Conservation (phyloP, 2,888 invertebrate genomes). For the Mongoloraphidia duomilia region DNA sequence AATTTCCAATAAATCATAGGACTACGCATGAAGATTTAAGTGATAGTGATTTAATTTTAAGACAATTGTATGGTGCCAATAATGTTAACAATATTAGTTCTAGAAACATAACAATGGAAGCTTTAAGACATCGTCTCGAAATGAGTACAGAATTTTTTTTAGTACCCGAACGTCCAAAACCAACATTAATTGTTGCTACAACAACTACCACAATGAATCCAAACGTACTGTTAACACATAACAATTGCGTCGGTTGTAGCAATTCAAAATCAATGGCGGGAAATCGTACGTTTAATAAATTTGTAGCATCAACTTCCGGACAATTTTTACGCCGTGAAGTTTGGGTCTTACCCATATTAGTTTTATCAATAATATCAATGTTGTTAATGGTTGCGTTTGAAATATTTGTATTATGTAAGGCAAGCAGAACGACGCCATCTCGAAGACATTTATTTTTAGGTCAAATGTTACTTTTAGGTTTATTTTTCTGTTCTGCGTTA, state of each 20-base stretch:
- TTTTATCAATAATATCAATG: conserved; percentile 72
- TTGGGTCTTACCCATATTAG: conserved; percentile 83
- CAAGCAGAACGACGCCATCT: conserved; percentile 69
- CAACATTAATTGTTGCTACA: conserved; percentile 25
- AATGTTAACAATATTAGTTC: too few relatives aligned
- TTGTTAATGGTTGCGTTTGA: conserved; percentile 76
- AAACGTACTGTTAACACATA: too few relatives aligned
- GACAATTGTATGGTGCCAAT: too few relatives aligned
- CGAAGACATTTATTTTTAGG: conserved; percentile 76
- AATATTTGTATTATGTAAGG: conserved; percentile 74
- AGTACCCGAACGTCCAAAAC: conserved; percentile 43
- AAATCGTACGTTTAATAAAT: too few relatives aligned
- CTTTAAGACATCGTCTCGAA: conserved; percentile 42
- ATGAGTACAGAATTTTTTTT: conserved; percentile 78
- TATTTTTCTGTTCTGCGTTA: conserved; percentile 67
- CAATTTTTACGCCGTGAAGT: conserved; percentile 51
- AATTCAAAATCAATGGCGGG: too few relatives aligned
- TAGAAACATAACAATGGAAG: conserved; percentile 1
- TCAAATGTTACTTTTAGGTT: conserved; percentile 70
- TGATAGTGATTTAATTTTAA: too few relatives aligned
- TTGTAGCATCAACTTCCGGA: conserved; percentile 11
- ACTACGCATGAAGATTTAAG: too few relatives aligned
- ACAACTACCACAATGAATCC: conserved; percentile 13
- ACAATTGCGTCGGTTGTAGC: too few relatives aligned
- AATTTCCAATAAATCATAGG: too few relatives aligned